Evolutionary conservation across 2,888 invertebrate species (phyloP).

Genomic region (Cataglyphis livida): DNA sequence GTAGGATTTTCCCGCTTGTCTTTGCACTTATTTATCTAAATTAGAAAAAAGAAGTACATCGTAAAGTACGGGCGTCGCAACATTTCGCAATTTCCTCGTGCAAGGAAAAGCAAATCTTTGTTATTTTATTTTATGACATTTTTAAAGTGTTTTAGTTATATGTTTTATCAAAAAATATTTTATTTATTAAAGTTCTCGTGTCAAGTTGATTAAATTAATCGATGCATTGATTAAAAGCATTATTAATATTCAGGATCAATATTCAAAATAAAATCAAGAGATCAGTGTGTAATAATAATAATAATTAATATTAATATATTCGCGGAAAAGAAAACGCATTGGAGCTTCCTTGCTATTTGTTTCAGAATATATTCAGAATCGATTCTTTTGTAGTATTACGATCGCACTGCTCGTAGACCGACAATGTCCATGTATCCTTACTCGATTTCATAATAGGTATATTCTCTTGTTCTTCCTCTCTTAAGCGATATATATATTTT

Average conservation of each 20-base stretch:
- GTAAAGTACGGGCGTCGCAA: constrained; percentile 1
- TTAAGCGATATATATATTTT: constrained; percentile 38
- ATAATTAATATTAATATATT: not conserved
- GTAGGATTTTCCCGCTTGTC: constrained; percentile 38
- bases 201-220: not conserved
- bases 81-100: not conserved
- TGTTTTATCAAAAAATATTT: constrained; percentile 11
- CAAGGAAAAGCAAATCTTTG: not conserved
- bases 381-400: constrained; percentile 22
- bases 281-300: not conserved
- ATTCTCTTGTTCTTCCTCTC: constrained; percentile 6
- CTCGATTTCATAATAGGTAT: constrained; percentile 33
- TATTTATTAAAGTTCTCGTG: not conserved
- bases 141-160: not conserved
- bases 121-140: not conserved
- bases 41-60: constrained; percentile 67
- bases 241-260: not conserved
- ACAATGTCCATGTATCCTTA: constrained; percentile 31
- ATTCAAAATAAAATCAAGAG: not conserved
- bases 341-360: not conserved
- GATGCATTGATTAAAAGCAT: no score
- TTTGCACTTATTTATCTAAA: constrained; percentile 75
- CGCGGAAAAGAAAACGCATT: not conserved
- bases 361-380: not conserved
- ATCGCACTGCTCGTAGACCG: constrained; percentile 8